Percentiles rank a stretch among this genome's conserved stretches.
Conservation (phyloP, 53 echinoderm and acorn worm species). For the Echinometra lucunter region DNA sequence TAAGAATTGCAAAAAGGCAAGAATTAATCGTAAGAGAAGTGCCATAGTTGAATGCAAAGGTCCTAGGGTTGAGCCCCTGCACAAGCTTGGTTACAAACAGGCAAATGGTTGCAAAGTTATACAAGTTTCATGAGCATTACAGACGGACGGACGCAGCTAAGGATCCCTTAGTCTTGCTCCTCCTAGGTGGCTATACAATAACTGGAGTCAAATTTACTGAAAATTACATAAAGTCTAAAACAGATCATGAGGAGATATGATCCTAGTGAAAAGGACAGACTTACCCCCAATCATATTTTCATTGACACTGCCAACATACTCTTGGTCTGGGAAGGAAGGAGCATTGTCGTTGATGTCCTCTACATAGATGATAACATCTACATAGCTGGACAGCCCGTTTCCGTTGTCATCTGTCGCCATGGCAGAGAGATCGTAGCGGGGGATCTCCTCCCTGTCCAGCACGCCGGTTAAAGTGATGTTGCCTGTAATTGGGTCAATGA, state of each 20-base stretch:
- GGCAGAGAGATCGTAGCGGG: constrained; percentile 72
- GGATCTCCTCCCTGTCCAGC: constrained; percentile 81
- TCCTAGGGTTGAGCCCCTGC: too few species aligned
- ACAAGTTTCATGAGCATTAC: too few species aligned
- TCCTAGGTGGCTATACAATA: too few species aligned
- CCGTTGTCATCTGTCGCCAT: constrained; percentile 74
- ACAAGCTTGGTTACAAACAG: too few species aligned
- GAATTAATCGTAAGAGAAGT: too few species aligned
- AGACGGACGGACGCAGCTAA: too few species aligned
- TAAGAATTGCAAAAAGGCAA: too few species aligned
- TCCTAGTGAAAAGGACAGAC: not conserved
- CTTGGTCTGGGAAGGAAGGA: constrained; percentile 79
- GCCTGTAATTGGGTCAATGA: constrained; percentile 74
- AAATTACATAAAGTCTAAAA: not conserved
- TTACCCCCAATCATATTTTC: constrained; percentile 76
- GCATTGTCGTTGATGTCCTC: constrained; percentile 84
- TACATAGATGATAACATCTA: constrained; percentile 78
- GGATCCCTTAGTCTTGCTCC: too few species aligned
- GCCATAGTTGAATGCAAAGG: too few species aligned
- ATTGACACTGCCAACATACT: constrained; percentile 82
- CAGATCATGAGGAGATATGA: too few species aligned
- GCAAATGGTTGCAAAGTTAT: too few species aligned
- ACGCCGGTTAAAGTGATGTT: constrained; percentile 59
- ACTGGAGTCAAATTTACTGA: not conserved
- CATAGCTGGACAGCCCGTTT: constrained; percentile 69